Base-by-base conservation (phyloP, 1,140 invertebrate species). In the Parapsyche elsis region DNA sequence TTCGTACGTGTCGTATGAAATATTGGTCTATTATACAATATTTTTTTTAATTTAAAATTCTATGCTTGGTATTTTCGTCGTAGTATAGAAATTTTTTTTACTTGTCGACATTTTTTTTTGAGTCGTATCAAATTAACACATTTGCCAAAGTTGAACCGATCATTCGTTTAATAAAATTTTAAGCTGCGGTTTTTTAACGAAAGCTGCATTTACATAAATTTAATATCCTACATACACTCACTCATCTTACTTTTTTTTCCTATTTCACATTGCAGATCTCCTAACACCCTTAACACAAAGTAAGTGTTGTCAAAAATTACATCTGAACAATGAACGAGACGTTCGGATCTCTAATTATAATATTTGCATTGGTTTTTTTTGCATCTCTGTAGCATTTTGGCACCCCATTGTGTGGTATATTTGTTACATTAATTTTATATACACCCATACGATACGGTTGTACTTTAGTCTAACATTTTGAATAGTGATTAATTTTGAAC, bases 261-360 rank as follows among this genome's bases (percentile, higher is more conserved):
- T 46, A 70, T 71, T 78, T 78, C 76, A 64, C 49, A 77, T 77
- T 77, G 57, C 82, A 83, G 82, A 83, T 76, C 82, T 53, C 71
- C 78, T 81, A 83, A 83, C 80, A 81, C 59, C 10, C 71, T 78
- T 83, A 83, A 83, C 82, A 83, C 74, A 80, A 75, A 83, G 82
- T 83, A 83, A 83, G 82, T 83, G 82, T 78, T 71, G 38, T 75
- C 73, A 75, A 75, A 67, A 67, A 53, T 26, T 12, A 53, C 59
- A 77, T 67, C 76, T 64, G 76, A 77, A 80, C 75, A 16, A 16
- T 44, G 30, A 9, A 30, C 61, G 71, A 75, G 23, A 64, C 5
- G 61, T 80, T 57, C 74, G 49, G 79, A 77, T 71, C 71, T 24
- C 24, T 76, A 67, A 16, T 24, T 71, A 24, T 38, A 38, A 38